A percentile compares a stretch with the other conserved stretches of the same genome.
Conservation (phyloP, 2,113 vertebrate species). For the Colinus virginianus region DNA sequence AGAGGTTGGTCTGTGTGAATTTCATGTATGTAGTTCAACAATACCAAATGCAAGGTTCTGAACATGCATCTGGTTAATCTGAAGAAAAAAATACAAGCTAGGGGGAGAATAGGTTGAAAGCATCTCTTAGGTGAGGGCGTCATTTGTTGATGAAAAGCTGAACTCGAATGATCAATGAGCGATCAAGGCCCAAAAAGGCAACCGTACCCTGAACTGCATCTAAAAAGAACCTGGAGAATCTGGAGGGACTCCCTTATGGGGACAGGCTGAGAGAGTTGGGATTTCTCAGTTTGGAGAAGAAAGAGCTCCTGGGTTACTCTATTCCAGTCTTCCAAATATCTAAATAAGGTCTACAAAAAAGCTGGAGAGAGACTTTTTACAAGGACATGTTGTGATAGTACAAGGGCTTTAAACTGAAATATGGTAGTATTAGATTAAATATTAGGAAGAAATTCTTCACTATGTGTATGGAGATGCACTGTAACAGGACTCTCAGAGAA, state of each 20-base stretch:
- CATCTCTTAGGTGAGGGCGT: no score
- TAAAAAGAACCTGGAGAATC: no score
- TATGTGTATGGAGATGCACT: not conserved
- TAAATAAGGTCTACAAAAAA: not conserved
- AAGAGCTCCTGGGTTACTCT: no score
- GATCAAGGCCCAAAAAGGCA: no score
- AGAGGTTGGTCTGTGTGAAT: not conserved
- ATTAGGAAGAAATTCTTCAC: not conserved
- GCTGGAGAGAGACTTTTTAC: not conserved
- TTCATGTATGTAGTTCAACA: not conserved
- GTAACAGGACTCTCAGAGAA: not conserved
- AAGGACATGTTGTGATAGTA: not conserved
- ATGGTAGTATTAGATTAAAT: not conserved
- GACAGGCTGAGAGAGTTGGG: no score
- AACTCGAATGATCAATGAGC: no score
- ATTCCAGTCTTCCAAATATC: no score
- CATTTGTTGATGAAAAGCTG: not conserved
- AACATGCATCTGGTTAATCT: not conserved
- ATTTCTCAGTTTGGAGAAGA: no score
- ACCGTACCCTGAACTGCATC: no score
- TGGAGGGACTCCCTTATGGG: no score
- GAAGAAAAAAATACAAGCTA: not conserved
- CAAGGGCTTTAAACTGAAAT: not conserved
- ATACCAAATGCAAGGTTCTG: not conserved
- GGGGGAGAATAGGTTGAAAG: not conserved